Percentiles rank a stretch among this genome's conserved stretches.
Evolutionary conservation across 2,797 vertebrate species (phyloP).

Genomic region (Sus cebifrons): DNA sequence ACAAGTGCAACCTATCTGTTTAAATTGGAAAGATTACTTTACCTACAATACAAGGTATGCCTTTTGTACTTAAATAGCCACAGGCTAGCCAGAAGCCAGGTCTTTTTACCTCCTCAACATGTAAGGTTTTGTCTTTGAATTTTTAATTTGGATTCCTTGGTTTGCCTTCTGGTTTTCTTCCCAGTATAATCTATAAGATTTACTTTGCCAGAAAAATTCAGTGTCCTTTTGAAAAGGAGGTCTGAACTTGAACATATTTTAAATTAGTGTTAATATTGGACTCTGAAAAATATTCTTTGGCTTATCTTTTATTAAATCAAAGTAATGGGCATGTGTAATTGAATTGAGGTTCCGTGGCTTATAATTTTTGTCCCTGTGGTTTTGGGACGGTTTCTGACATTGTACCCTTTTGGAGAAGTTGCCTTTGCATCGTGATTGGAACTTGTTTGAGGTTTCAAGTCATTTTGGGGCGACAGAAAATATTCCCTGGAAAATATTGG

Average conservation of each 20-base stretch:
- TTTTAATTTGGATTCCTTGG: slow-evolving; percentile 40
- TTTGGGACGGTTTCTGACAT: slow-evolving; percentile 35
- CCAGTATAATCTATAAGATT: not conserved
- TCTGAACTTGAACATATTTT: slow-evolving; percentile 67
- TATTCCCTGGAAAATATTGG: slow-evolving; percentile 53
- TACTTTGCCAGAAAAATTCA: slow-evolving; percentile 47
- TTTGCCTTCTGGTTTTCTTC: slow-evolving; percentile 45
- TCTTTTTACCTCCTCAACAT: not conserved
- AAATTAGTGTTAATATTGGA: slow-evolving; percentile 48
- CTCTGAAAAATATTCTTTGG: slow-evolving; percentile 43
- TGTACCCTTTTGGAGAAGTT: slow-evolving; percentile 32
- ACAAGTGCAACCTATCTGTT: not conserved
- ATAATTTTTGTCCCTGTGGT: slow-evolving; percentile 7
- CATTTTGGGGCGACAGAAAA: slow-evolving; percentile 77
- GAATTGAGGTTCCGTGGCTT: slow-evolving; percentile 37
- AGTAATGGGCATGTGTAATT: not conserved
- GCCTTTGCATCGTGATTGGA: slow-evolving; percentile 50
- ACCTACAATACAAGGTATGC: not conserved
- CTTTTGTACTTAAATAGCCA: slow-evolving; percentile 37
- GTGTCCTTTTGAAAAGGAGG: slow-evolving; percentile 39
- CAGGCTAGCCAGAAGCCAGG: not conserved
- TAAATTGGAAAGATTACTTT: slow-evolving; percentile 65
- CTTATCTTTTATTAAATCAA: slow-evolving; percentile 38
- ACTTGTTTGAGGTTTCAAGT: slow-evolving; percentile 46
- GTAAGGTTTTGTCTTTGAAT: slow-evolving; percentile 54